Evolutionary conservation across 2,113 vertebrate species (phyloP).

Genomic region (Microcebus tavaratra): DNA sequence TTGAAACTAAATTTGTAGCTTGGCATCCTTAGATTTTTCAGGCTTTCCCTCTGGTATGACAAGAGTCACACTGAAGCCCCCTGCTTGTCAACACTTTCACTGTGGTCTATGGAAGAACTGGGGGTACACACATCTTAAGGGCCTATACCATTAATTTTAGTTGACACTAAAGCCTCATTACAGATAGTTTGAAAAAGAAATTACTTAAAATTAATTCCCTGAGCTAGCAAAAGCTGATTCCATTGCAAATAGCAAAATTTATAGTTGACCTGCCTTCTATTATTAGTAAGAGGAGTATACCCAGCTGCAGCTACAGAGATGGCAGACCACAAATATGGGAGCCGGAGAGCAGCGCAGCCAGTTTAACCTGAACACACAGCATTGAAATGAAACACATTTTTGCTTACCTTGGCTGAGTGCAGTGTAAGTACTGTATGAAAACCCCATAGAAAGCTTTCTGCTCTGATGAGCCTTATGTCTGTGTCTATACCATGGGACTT

Average conservation of each 20-base stretch:
- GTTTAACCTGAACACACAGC: background rate
- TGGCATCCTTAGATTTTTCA: background rate
- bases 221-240: background rate
- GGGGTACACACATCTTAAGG: background rate
- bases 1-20: background rate
- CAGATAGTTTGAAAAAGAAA: conserved; percentile 8
- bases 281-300: background rate
- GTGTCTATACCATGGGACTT: background rate
- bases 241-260: background rate
- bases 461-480: background rate
- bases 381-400: background rate
- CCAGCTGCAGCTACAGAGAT: background rate
- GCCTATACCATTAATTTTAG: background rate
- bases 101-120: background rate
- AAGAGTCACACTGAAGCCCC: background rate
- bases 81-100: background rate
- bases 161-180: background rate
- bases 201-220: conserved; percentile 52
- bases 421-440: background rate
- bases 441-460: conserved; percentile 3
- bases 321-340: background rate
- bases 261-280: background rate
- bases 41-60: background rate
- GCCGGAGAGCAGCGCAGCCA: background rate
- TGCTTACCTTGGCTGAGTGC: conserved; percentile 55